These are phyloP conservation scores for Rotaria macrura DNA, from an alignment of 2,888 invertebrate species.

Conservation along the genomic window DNA sequence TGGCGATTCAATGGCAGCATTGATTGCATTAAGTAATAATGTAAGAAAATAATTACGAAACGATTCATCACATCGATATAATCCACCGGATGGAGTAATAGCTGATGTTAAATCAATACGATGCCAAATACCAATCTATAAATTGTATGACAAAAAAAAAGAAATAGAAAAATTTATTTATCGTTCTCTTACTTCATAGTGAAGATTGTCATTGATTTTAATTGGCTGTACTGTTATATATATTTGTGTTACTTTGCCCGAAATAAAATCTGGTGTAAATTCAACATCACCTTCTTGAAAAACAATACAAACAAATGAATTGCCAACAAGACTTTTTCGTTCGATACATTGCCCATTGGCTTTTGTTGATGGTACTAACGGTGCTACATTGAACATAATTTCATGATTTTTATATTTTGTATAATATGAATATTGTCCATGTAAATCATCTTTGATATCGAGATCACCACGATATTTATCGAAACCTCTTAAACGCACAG, in stretches of 20 bases:
- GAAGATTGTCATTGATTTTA: not conserved
- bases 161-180: not conserved
- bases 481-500: not conserved
- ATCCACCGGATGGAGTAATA: not conserved
- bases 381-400: not conserved
- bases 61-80: not conserved
- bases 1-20: not conserved
- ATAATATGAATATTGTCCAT: not conserved
- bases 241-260: not conserved
- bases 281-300: not conserved
- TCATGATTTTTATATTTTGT: not conserved
- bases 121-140: not conserved
- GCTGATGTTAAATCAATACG: not conserved
- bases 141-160: not conserved
- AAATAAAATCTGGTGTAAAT: not conserved
- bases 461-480: not conserved
- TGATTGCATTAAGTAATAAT: not conserved
- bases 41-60: not conserved
- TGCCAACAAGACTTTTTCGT: not conserved
- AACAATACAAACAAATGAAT: not conserved
- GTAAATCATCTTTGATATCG: not conserved
- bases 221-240: not conserved
- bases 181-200: not conserved
- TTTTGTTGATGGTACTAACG: not conserved
- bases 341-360: not conserved